Percentiles rank a stretch among this genome's conserved stretches.
These are phyloP conservation scores for Sinelater perroti DNA, from an alignment of 2,888 invertebrate genomes.

Conservation along the genomic window DNA sequence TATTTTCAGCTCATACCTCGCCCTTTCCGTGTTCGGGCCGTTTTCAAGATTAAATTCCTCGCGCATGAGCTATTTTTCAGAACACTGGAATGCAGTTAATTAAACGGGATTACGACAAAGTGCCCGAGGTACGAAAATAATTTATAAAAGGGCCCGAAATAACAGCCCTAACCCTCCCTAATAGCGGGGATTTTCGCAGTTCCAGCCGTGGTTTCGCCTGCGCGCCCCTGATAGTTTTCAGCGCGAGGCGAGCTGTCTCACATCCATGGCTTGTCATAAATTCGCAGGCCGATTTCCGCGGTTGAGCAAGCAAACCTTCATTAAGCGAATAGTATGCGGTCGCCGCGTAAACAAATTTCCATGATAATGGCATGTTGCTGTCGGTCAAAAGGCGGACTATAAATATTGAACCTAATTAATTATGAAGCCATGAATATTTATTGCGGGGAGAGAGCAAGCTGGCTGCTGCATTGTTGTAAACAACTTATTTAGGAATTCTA, in stretches of 20 bases:
- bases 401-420: slow-evolving; percentile 10
- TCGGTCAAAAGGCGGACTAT: neutral
- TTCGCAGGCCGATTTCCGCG: neutral
- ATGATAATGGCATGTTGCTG: neutral
- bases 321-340: slow-evolving; percentile 3
- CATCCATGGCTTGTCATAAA: neutral
- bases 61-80: neutral
- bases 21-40: neutral
- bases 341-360: neutral
- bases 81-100: neutral
- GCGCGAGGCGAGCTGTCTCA: neutral
- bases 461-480: neutral
- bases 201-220: neutral
- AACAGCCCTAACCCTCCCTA: neutral
- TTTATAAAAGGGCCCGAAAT: neutral
- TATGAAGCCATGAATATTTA: slow-evolving; percentile 13
- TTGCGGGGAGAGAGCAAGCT: neutral
- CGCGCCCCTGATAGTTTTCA: neutral
- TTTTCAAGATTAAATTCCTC: neutral
- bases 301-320: neutral
- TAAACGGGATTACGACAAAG: neutral
- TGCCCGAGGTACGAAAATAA: neutral
- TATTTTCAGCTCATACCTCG: neutral
- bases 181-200: neutral
- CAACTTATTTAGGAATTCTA: neutral